Conservation (phyloP, 2,888 invertebrate species). For the Malacosoma neustria region DNA sequence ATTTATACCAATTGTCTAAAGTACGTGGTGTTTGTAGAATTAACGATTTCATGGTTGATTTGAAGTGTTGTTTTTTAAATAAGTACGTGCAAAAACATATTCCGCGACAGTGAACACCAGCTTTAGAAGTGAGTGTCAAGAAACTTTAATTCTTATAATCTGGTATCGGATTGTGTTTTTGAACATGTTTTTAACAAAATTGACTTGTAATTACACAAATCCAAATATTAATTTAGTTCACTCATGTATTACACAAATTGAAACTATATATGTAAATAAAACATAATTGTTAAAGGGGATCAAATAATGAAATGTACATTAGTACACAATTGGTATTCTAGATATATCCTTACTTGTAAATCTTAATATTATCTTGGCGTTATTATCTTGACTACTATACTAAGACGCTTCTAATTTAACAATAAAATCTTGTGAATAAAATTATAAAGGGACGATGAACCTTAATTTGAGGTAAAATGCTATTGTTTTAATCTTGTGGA, state of each 20-base stretch:
- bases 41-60: too few species aligned
- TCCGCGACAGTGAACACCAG: too few species aligned
- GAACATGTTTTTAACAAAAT: too few species aligned
- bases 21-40: conserved; percentile 18
- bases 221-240: too few species aligned
- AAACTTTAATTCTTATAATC: too few species aligned
- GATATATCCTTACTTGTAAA: conserved; percentile 64
- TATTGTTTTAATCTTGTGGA: conserved; percentile 53
- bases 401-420: conserved; percentile 39
- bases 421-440: conserved; percentile 39
- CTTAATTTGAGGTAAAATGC: conserved; percentile 41
- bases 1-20: conserved; percentile 51
- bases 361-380: conserved; percentile 56
- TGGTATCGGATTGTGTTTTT: too few species aligned
- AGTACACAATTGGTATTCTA: conserved; percentile 71
- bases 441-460: conserved; percentile 28
- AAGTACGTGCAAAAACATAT: too few species aligned
- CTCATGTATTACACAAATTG: conserved; percentile 30
- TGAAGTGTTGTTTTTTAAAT: too few species aligned
- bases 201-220: too few species aligned
- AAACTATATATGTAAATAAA: conserved; percentile 68
- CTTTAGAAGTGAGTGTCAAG: too few species aligned
- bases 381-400: conserved; percentile 40
- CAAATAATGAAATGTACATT: conserved; percentile 70
- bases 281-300: conserved; percentile 69